phyloP scores from a whole-genome alignment of 2,797 vertebrate genomes.

The Tapirus indicus region DNA sequence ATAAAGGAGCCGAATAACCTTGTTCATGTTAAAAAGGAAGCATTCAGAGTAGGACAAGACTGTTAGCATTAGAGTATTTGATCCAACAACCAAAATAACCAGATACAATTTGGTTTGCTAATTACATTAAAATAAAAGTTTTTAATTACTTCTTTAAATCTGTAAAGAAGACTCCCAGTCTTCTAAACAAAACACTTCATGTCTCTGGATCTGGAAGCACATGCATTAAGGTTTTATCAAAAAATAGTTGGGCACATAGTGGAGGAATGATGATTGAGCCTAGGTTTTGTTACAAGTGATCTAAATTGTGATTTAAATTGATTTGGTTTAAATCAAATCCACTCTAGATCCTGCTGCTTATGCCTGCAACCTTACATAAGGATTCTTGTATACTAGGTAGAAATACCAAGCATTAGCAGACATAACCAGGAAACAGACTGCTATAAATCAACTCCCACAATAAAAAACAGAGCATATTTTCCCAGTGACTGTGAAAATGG shows the following conservation, averaged over 20 bases:
- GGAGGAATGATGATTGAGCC: neutral
- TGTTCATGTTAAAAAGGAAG: neutral
- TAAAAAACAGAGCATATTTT: constrained; percentile 33
- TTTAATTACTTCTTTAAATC: neutral
- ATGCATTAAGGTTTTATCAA: neutral
- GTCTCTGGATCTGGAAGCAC: neutral
- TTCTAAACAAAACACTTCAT: neutral
- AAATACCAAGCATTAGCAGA: constrained; percentile 6
- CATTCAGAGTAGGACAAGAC: neutral
- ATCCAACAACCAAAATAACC: neutral
- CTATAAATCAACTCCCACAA: constrained; percentile 12
- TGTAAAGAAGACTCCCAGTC: neutral
- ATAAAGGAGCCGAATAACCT: neutral
- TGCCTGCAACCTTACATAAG: neutral
- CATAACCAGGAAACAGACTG: neutral
- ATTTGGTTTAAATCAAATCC: constrained; percentile 8
- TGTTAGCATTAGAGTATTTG: neutral
- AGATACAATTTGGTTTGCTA: neutral
- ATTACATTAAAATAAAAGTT: neutral
- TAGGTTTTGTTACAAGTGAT: neutral
- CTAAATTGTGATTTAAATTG: constrained; percentile 19
- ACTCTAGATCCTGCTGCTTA: neutral
- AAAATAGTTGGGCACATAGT: neutral
- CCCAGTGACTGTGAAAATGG: neutral
- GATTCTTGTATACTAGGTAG: neutral